Evolutionary conservation across 2,888 invertebrate genomes (phyloP), one percentile per base, ranked within the genome.

Genomic region (Pheosia gnoma): DNA sequence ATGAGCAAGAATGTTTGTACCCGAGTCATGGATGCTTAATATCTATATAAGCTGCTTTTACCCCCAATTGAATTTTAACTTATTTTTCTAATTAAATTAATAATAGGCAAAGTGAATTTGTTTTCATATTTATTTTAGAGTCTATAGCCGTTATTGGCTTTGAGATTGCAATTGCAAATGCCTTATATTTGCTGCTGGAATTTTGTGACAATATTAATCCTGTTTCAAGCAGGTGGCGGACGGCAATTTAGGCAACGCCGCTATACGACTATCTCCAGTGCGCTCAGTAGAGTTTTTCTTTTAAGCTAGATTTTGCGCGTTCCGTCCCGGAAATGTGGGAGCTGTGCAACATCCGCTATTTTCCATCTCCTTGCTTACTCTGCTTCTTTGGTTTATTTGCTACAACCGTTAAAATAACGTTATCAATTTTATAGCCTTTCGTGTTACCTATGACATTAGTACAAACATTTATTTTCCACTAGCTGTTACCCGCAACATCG

Each of bases 321-420:
- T 80, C 75, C 74, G 71, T 74, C 71, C 80, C 80, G 76, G n/a
- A n/a, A 80, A 79, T 77, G 74, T 78, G 79, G 72, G 75, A 79
- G 79, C 78, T 77, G 80, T 79, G 80, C 82, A 83, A 84, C 83
- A 85, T 86, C 83, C 85, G 83, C 80, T 84, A 76, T 86, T 88
- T 88, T 83, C 82, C 81, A 83, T 85, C 83, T 83, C 68, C 80
- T 81, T 82, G 80, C 79, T 83, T 84, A 80, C 78, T 73, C 65
- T 77, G 74, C 72, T 81, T 79, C 75, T 71, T 73, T 72, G 56
- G 66, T 79, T 81, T 77, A 68, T 74, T 75, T 67, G 60, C 67
- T 58, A 63, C 51, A 60, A 67, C 69, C 73, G 71, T 67, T 72
- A 75, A 75, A 78, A 74, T 72, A 67, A 63, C 58, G 53, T 60